These are phyloP conservation scores for Nixonia krombeini DNA, from an alignment of 1,140 invertebrate genomes.

Conservation along the genomic window DNA sequence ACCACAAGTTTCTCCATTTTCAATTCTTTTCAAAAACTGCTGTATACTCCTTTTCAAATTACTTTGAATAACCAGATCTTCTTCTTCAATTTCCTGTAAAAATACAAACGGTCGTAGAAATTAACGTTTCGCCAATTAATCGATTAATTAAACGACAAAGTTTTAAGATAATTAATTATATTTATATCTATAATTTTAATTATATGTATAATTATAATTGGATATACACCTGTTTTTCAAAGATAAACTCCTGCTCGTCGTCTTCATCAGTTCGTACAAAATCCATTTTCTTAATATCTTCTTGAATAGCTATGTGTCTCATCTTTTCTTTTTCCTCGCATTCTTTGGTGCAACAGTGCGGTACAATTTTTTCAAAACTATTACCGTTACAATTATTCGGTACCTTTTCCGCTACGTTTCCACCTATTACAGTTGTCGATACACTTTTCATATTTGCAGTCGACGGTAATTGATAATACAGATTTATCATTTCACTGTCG, in stretches of 20 bases:
- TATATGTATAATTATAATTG: background rate
- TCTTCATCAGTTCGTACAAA: constrained; percentile 34
- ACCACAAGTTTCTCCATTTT: constrained; percentile 35
- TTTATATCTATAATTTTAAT: background rate
- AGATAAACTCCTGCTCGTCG: constrained; percentile 7
- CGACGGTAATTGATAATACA: background rate
- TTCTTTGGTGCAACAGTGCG: background rate
- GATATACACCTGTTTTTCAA: background rate
- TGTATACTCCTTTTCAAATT: constrained; percentile 48
- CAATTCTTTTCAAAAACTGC: constrained; percentile 49
- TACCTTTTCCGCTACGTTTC: background rate
- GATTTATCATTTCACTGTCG: background rate
- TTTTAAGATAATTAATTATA: background rate
- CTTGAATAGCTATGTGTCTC: constrained; percentile 31
- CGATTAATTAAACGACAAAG: background rate
- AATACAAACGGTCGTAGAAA: background rate
- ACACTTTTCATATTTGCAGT: no score
- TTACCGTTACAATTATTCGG: no score
- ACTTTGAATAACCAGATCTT: constrained; percentile 32
- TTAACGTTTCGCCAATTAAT: background rate
- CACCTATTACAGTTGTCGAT: background rate
- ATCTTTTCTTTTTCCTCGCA: constrained; percentile 12
- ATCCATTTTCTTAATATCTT: constrained; percentile 57
- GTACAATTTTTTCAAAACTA: background rate
- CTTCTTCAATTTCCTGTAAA: constrained; percentile 6